Evolutionary conservation across 2,113 vertebrate genomes (phyloP), one percentile per base, ranked within the genome.

Genomic region (Lota lota): DNA sequence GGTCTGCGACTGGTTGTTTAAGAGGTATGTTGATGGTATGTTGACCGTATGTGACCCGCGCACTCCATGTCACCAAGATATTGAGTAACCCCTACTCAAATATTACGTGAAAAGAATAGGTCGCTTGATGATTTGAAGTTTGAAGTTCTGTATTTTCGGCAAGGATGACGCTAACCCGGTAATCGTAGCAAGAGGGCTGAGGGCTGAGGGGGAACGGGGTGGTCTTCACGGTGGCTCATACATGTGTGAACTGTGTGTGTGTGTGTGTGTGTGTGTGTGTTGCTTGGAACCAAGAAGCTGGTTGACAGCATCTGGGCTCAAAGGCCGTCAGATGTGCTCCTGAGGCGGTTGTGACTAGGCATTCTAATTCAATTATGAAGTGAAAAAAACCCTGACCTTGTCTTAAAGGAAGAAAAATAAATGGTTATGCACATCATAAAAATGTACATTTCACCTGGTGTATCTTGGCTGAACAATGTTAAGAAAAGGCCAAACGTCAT

Each of bases 361-460:
- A 67, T 72, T 87, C 72, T 76, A 85, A 88, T 79, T 85, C 79
- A 87, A 87, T 90, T 83, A 83, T 53, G 54, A n/a, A n/a, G 53
- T 10, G 71, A 75, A 81, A 87, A 87, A 87, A 72, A n/a, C 78
- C 75, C 73, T 82, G 84, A 80, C 64, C 62, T 67, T 76, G 82
- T 79, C 78, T 86, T 87, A 80, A 81, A 82, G 76, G 66, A 83
- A 79, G 77, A 78, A 82, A 85, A 90, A 82, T 81, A 84, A 77
- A 64, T 72, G 75, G 82, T 87, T 89, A 86, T 80, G 79, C 81
- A 84, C 75, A 69, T 85, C 82, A 79, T 88, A 85, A 89, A 88
- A 87, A 86, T 80, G 78, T 75, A 73, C 83, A 85, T 85, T 89
- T 87, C 73, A 77, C 66, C 69, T 57, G 60, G 85, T 89, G 72